Percentiles rank a stretch among this genome's conserved stretches.
phyloP scores from a whole-genome alignment of 1,140 invertebrate genomes.

The Spodoptera frugiperda region DNA sequence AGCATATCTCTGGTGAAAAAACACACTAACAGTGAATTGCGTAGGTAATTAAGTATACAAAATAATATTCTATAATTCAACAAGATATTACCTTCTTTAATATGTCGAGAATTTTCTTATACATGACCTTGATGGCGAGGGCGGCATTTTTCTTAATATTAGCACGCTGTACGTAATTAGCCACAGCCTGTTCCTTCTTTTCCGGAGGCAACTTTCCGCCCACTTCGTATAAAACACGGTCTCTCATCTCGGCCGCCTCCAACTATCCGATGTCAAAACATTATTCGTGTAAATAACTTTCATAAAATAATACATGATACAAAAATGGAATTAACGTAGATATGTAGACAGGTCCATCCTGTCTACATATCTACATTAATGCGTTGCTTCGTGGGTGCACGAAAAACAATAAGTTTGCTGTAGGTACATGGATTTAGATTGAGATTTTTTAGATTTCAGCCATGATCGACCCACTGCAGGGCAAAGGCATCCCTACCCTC shows the following conservation, averaged over 20 bases:
- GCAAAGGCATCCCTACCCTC: no score
- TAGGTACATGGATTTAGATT: no score
- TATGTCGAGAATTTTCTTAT: constrained; percentile 87
- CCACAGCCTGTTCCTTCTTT: constrained; percentile 84
- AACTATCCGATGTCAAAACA: constrained; percentile 64
- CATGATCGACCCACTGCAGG: no score
- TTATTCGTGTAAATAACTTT: no score
- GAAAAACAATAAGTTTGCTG: no score
- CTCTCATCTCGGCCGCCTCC: constrained; percentile 81
- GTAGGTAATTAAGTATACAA: no score
- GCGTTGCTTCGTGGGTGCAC: not conserved
- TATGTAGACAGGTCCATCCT: no score
- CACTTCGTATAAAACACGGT: constrained; percentile 82
- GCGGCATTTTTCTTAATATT: constrained; percentile 88
- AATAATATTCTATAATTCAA: no score
- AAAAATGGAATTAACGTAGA: not conserved
- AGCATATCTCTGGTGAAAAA: no score
- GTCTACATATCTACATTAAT: not conserved
- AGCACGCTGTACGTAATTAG: constrained; percentile 85
- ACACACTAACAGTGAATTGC: no score
- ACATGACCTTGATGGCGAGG: constrained; percentile 87
- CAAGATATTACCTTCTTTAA: constrained; percentile 86
- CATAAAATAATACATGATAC: not conserved
- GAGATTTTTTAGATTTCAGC: no score
- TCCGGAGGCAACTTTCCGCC: constrained; percentile 83